Evolutionary conservation across 2,797 vertebrate species (phyloP), one percentile per base, ranked within the genome.

Genomic region (Brotula barbata): DNA sequence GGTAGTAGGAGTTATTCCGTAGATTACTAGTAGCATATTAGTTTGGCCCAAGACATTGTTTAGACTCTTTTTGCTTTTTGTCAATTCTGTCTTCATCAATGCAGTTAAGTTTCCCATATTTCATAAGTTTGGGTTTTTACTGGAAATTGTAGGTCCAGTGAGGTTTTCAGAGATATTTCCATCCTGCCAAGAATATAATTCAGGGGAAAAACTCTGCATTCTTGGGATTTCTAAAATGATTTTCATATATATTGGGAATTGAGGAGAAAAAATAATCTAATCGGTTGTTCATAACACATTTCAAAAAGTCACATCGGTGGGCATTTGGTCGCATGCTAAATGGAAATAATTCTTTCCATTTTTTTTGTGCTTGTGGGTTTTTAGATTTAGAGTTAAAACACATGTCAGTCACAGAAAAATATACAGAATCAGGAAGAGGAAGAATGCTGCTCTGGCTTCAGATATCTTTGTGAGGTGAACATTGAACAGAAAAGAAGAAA

Each of bases 161-260:
- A 48, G 7, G 0, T 6, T 48, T 51, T 58, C 25, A 25, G 25
- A 25, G 11, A 10, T 4, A 1, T 37, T 53, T 39, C 48, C 42
- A 43, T 16, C 45, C 51, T 64, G 52, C 52, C 58, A 62, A 53
- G 25, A 58, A 40, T 61, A 7, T 3, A 20, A 49, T 61, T 41
- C 10, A 4, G 25, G 19, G 15, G n/a, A 14, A 43, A 58, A 58
- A 40, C 21, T 41, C 19, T 31, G 25, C 66, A 65, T 46, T 41
- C n/a, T 62, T 21, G 2, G 12, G 2, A 64, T 16, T 34, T 63
- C 45, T 15, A 13, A 50, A 43, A 16, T 9, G 34, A 11, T 7
- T 43, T 37, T 42, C 45, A 2, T 57, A 19, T 39, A 56, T 58
- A 68, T 64, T 43, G 54, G 3, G 8, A 36, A 55, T 10, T 44